These are phyloP conservation scores for Catharus minimus DNA, from an alignment of 2,113 vertebrate genomes.

Conservation along the genomic window DNA sequence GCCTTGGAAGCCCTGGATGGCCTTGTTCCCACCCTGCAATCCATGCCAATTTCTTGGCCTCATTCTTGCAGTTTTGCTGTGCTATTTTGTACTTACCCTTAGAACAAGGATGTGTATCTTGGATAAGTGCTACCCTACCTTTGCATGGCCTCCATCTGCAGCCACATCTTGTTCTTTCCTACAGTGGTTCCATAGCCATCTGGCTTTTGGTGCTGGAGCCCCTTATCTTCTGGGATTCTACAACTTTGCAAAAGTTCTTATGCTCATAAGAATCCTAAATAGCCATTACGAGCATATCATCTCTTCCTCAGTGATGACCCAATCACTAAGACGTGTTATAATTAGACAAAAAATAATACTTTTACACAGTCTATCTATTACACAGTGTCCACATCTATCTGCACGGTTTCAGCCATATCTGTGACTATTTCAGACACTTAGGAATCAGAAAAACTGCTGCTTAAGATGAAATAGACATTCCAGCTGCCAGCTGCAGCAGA, in stretches of 20 bases:
- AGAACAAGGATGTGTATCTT: background rate
- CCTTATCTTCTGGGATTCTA: background rate
- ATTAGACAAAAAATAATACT: background rate
- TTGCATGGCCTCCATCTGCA: background rate
- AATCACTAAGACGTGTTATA: background rate
- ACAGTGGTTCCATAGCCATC: fast-evolving
- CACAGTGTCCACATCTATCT: background rate
- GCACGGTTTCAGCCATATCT: background rate
- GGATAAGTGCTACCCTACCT: background rate
- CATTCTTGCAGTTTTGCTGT: background rate
- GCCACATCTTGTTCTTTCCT: background rate
- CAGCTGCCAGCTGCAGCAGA: background rate
- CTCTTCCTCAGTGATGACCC: background rate
- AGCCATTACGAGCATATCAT: background rate
- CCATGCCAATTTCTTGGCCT: background rate
- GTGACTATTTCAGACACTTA: background rate
- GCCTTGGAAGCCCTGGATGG: background rate
- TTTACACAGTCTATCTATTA: background rate
- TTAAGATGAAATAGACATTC: background rate
- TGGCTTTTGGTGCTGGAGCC: background rate
- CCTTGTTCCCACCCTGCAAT: background rate
- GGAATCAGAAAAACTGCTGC: background rate
- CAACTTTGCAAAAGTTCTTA: background rate
- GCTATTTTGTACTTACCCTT: background rate
- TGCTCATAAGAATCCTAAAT: background rate